Evolutionary conservation across 2,888 invertebrate genomes (phyloP).

Genomic region (Volucella zonaria): DNA sequence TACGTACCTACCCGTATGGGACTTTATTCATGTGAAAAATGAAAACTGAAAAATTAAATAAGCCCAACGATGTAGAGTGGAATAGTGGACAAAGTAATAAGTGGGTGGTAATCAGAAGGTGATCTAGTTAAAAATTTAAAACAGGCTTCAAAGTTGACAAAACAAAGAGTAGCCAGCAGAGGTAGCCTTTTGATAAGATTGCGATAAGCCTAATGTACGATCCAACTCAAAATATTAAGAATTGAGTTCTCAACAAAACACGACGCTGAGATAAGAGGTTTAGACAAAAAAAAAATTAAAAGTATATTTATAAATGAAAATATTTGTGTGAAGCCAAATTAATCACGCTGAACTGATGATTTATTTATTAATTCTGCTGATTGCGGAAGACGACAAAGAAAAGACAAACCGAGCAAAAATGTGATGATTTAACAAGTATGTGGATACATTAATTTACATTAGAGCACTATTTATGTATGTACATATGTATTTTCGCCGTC

Average conservation of each 20-base stretch:
- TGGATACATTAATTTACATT: constrained; percentile 31
- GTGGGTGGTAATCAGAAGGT: constrained; percentile 45
- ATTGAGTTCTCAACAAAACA: constrained; percentile 27
- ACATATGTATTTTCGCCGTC: constrained; percentile 52
- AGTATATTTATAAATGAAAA: too few species aligned
- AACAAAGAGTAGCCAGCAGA: neutral
- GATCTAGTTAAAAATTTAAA: constrained; percentile 57
- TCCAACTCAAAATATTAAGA: neutral
- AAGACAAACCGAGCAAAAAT: constrained; percentile 58
- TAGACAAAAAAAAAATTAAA: too few species aligned
- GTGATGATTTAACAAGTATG: neutral
- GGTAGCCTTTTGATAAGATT: constrained; percentile 42
- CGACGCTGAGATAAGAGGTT: constrained; percentile 15
- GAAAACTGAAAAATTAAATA: constrained; percentile 22
- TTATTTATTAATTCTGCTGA: constrained; percentile 56
- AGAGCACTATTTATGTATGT: constrained; percentile 58
- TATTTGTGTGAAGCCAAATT: constrained; percentile 56
- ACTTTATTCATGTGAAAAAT: constrained; percentile 18
- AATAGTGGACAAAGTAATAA: constrained; percentile 40
- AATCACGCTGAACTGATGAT: constrained; percentile 59
- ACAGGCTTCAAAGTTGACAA: constrained; percentile 30
- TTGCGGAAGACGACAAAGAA: constrained; percentile 42
- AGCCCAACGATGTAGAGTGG: constrained; percentile 18
- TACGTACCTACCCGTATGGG: constrained; percentile 29
- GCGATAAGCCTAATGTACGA: constrained; percentile 12